These are phyloP conservation scores for Chloropsis cyanopogon DNA, from an alignment of 2,113 vertebrate genomes.

Conservation along the genomic window DNA sequence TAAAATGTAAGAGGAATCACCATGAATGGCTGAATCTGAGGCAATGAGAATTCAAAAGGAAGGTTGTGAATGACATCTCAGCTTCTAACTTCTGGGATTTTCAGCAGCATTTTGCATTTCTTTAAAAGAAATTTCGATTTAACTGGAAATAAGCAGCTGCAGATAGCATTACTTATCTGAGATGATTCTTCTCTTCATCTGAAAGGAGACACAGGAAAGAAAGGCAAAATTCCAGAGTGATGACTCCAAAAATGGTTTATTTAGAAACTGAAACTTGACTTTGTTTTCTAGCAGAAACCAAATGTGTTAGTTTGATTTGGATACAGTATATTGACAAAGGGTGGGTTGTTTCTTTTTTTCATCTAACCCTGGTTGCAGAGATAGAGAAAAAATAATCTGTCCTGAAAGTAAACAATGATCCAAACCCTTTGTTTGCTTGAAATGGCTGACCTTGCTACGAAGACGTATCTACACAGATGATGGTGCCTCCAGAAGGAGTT, in stretches of 20 bases:
- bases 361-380: not conserved
- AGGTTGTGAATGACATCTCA: not conserved
- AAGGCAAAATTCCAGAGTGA: not conserved
- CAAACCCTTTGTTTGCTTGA: slow-evolving; percentile 17
- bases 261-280: slow-evolving; percentile 20
- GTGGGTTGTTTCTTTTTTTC: slow-evolving; percentile 25
- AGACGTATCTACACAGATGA: not conserved
- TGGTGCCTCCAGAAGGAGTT: not conserved
- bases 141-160: not conserved
- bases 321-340: slow-evolving; percentile 30
- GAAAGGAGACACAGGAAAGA: not conserved
- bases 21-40: not conserved
- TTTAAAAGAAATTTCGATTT: not conserved
- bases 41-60: not conserved
- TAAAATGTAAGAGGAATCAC: not conserved
- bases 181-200: not conserved
- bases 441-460: slow-evolving; percentile 1
- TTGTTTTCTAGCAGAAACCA: slow-evolving; percentile 19
- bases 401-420: not conserved
- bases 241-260: not conserved
- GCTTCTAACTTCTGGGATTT: not conserved
- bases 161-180: not conserved
- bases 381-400: slow-evolving; percentile 37
- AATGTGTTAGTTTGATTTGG: slow-evolving; percentile 38
- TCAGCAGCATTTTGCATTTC: not conserved